Evolutionary conservation across 2,113 vertebrate species (phyloP).

Genomic region (Peucedramus taeniatus): DNA sequence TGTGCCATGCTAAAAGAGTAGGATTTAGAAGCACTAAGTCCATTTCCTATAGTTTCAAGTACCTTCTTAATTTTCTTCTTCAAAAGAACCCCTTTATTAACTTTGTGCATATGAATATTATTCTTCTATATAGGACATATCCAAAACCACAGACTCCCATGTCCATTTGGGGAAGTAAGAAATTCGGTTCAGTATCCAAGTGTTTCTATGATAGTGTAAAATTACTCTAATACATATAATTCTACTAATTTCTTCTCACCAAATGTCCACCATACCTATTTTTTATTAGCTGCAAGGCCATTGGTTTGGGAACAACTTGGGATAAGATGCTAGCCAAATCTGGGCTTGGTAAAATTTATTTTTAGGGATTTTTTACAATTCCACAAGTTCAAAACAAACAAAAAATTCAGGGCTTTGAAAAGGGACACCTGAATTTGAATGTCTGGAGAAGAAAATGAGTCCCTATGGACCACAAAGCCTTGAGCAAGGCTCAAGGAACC

Average conservation of each 20-base stretch:
- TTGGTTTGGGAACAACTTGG: not conserved
- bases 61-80: not conserved
- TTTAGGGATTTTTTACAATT: not conserved
- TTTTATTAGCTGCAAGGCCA: not conserved
- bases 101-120: not conserved
- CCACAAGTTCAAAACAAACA: not conserved
- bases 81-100: not conserved
- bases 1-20: not conserved
- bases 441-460: not conserved
- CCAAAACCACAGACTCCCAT: not conserved
- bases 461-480: not conserved
- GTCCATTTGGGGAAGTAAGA: not conserved
- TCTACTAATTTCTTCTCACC: not conserved
- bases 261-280: not conserved
- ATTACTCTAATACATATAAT: not conserved
- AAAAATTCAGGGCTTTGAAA: not conserved
- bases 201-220: not conserved
- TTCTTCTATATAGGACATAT: not conserved
- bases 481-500: not conserved
- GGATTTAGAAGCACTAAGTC: not conserved
- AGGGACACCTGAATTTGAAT: not conserved
- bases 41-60: not conserved
- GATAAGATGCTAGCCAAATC: not conserved
- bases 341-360: not conserved
- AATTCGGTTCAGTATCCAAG: not conserved